Evolutionary conservation across 64 coral and sea anemone species (phyloP), one percentile per base, ranked within the genome.

Genomic region (Actinia tenebrosa): DNA sequence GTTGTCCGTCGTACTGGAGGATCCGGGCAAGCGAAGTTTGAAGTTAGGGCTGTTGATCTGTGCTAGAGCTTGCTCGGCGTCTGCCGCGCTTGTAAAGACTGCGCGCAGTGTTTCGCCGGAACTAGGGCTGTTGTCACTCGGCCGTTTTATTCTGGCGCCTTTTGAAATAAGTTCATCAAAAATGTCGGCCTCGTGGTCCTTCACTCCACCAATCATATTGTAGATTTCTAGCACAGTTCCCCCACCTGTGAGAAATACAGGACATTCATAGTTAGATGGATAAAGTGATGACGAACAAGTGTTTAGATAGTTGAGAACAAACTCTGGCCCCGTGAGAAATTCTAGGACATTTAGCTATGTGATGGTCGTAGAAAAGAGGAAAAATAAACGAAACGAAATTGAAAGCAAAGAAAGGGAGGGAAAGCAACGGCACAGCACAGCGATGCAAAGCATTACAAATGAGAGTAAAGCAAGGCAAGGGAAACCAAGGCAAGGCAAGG

Each of bases 21-120:
- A 77, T 79, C 53, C 17, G 42, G 44, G 84, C 44, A 83, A 80
- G 46, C 90, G 85, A 54, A 91, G 78, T 87, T 91, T 91, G 80
- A 82, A 91, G 44, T 60, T 68, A 64, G 61, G 80, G 78, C 47
- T 80, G 23, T 30, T 60, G 50, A 80, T n/a, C 20, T 78, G 26
- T 81, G 79, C 80, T 11, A 87, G 79, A 15, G 78, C 90, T 37
- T 81, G 78, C 10, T 87, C 77, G 59, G 75, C 85, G 26, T 53
- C 60, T 3, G 44, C 11, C 0, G 85, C 11, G 19, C 77, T 69
- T 56, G 90, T 77, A 59, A 83, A 87, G 47, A 87, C 86, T 8
- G 90, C 78, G 45, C 86, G 78, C 61, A 83, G 8, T 63, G 63
- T 82, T 22, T 82, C 46, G 53, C 60, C 25, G 42, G 72, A 64